phyloP scores from a whole-genome alignment of 1,140 invertebrate species.

The Hyles vespertilio region DNA sequence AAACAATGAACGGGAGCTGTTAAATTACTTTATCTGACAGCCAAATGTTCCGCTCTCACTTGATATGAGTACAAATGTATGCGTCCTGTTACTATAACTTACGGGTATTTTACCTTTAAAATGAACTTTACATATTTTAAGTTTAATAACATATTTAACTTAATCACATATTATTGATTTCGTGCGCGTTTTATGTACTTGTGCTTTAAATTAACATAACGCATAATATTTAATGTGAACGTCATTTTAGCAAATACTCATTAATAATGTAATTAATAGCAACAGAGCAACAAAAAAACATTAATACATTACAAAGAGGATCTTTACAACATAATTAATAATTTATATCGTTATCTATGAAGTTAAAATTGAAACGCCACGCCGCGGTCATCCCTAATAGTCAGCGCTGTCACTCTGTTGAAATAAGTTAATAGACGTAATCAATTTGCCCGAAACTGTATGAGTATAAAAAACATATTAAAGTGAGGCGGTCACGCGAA shows the following conservation, averaged over 20 bases:
- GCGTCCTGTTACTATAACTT: no score
- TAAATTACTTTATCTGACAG: slow-evolving; percentile 9
- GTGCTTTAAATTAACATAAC: no score
- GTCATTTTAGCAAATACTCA: no score
- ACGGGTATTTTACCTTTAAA: no score
- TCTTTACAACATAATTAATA: slow-evolving; percentile 1
- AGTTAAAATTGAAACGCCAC: slow-evolving; percentile 3
- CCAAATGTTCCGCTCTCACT: no score
- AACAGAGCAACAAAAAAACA: neutral
- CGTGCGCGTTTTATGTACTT: no score
- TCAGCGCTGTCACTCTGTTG: slow-evolving; percentile 40
- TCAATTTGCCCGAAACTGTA: slow-evolving; percentile 53
- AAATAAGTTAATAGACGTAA: slow-evolving; percentile 60
- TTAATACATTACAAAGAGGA: neutral
- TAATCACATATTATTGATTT: no score
- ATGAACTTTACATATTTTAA: no score
- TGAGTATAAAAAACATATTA: slow-evolving; percentile 47
- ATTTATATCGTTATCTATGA: neutral
- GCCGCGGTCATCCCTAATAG: slow-evolving; percentile 34
- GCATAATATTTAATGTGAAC: no score
- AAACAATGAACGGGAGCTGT: slow-evolving; percentile 17
- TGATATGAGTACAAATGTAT: no score
- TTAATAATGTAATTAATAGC: no score
- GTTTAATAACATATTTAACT: no score
- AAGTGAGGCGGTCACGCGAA: slow-evolving; percentile 51